Conservation (phyloP, 2,888 invertebrate genomes). For the Micoletzkya japonica region DNA sequence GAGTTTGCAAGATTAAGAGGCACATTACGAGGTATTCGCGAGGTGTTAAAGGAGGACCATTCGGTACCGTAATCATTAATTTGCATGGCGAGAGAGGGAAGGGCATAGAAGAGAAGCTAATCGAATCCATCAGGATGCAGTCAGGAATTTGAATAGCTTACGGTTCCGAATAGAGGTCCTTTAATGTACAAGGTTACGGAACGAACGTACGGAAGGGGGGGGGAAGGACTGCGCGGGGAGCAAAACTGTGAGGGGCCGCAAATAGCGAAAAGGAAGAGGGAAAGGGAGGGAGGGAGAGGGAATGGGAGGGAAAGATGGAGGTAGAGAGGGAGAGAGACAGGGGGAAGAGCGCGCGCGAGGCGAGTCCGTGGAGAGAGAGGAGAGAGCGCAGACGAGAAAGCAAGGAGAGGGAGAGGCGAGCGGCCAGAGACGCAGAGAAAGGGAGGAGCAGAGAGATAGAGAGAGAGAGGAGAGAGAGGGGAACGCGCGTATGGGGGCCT, state of each 20-base stretch:
- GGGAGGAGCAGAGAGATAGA: neutral
- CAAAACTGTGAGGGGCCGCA: neutral
- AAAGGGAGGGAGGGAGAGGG: neutral
- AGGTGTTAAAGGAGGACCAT: too few relatives aligned
- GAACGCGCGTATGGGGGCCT: too few relatives aligned
- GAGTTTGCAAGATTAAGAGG: too few relatives aligned
- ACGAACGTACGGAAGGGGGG: neutral
- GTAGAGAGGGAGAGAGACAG: constrained; percentile 27
- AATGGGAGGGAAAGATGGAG: neutral
- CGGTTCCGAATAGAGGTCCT: too few relatives aligned
- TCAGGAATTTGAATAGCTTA: too few relatives aligned
- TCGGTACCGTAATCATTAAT: too few relatives aligned
- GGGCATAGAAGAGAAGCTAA: too few relatives aligned
- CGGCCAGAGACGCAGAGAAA: neutral
- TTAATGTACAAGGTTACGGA: too few relatives aligned
- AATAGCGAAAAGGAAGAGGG: neutral
- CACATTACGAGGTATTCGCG: too few relatives aligned
- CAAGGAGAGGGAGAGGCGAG: neutral
- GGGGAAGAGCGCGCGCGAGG: constrained; percentile 5
- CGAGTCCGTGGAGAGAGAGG: neutral
- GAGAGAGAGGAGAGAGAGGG: neutral
- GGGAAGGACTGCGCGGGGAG: neutral
- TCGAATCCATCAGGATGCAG: too few relatives aligned
- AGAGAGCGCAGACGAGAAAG: neutral
- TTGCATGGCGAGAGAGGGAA: too few relatives aligned